Evolutionary conservation across 2,888 invertebrate genomes (phyloP).

Genomic region (Drepanosiphum platanoidis): DNA sequence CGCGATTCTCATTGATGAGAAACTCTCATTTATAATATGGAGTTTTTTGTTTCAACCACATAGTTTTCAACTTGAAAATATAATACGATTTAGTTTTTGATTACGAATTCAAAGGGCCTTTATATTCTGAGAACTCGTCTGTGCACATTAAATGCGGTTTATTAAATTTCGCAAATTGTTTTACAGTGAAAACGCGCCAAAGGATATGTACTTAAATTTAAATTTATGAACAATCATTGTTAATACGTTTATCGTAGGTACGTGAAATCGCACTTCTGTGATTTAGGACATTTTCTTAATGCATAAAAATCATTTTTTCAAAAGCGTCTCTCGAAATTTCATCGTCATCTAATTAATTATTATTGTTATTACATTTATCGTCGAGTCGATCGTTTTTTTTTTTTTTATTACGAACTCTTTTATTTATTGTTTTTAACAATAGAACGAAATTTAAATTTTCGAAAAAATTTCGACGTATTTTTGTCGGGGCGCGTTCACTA

Average conservation of each 20-base stretch:
- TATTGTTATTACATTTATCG: no score
- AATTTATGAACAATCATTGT: not conserved
- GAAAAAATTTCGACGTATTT: no score
- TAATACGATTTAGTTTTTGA: constrained; percentile 5
- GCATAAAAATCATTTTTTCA: not conserved
- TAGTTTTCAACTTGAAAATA: constrained; percentile 42
- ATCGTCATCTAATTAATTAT: no score
- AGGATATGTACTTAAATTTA: not conserved
- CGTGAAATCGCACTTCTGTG: not conserved
- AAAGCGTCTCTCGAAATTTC: not conserved
- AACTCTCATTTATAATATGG: not conserved
- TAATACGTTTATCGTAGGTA: not conserved
- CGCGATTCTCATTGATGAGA: not conserved
- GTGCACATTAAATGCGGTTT: not conserved
- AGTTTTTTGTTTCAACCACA: not conserved
- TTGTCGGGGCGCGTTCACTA: no score
- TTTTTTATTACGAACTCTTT: no score
- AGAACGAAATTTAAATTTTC: no score
- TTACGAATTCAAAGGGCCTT: not conserved
- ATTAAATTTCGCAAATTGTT: constrained; percentile 19
- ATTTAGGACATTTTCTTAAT: not conserved
- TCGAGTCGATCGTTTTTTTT: no score
- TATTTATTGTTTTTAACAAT: no score
- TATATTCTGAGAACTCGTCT: not conserved
- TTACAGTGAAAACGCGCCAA: not conserved